Base-by-base conservation (phyloP, 2,888 invertebrate genomes). In the Exocentrus adspersus region DNA sequence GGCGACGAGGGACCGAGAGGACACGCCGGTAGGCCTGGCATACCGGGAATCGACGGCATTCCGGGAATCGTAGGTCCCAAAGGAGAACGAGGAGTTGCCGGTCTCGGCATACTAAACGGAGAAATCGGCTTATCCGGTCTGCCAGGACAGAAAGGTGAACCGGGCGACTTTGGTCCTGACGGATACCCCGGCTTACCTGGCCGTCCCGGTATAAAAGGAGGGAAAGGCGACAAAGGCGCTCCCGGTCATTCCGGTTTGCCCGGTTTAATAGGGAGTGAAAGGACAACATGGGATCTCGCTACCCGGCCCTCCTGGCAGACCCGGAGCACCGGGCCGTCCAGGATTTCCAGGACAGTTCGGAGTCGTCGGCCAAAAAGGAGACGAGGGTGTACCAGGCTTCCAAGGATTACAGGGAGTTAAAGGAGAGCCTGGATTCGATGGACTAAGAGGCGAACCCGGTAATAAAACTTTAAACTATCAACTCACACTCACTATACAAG, bases 1-100 rank as follows among this genome's bases (percentile, higher is more conserved):
- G 93, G 93, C 41, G 85, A 87, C 62, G 81, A 84, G 60, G 94
- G 94, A 12, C 87, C 86, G 0, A 83, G 80, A 32, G 94, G 94
- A 50, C 78, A 80, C 2, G 52, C 78, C 0, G 83, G 83, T 19
- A 63, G 58, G 21, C 71, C 76, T 1, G 79, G 82, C 5, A 21
- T 72, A 7, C 30, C 56, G 61, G 30, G 83, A 7, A 19, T 57
- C 21, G 30, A 28, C 10, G 57, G 81, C 16, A 42, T 65, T 7
- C 76, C 78, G 9, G 81, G 81, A 37, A 17, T 54, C 9, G 74
- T 69, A 72, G 90, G 83, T 48, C 79, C 74, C 45, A 79, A 71
- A 76, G 91, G 88, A 60, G 82, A 83, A n/a, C 83, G 85, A 52
- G 88, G 90, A 75, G 85, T 83, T 42, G 80, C 83, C 1, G 87